Percentiles rank a stretch among this genome's conserved stretches.
Evolutionary conservation across 2,797 vertebrate species (phyloP).

Genomic region (Cheirogaleus major): DNA sequence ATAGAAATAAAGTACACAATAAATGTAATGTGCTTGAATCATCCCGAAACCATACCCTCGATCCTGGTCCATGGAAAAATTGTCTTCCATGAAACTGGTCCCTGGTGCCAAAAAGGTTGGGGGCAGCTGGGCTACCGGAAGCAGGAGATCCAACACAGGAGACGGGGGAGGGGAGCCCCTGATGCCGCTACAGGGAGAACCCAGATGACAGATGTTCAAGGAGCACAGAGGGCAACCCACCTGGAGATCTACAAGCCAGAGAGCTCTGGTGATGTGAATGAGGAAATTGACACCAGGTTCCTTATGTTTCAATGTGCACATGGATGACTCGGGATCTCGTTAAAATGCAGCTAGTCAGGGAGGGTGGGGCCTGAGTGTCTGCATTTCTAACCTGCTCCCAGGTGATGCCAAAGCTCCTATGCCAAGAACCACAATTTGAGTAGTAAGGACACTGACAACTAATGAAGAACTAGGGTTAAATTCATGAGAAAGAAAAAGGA

Average conservation of each 20-base stretch:
- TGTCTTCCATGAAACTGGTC: too few relatives aligned
- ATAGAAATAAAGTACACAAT: too few relatives aligned
- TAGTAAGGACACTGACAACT: not conserved
- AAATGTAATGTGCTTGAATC: too few relatives aligned
- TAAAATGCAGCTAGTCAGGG: not conserved
- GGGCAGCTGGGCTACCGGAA: not conserved
- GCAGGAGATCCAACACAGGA: not conserved
- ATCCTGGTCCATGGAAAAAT: too few relatives aligned
- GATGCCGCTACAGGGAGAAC: not conserved
- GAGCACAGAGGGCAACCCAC: not conserved
- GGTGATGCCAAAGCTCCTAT: not conserved
- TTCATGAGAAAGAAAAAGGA: not conserved
- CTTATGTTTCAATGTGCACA: not conserved
- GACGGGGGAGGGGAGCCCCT: not conserved
- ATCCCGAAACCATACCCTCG: too few relatives aligned
- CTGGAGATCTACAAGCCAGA: not conserved
- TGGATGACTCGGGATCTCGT: not conserved
- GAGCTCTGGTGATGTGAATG: not conserved
- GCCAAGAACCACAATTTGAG: not conserved
- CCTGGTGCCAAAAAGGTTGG: too few relatives aligned
- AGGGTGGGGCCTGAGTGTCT: not conserved
- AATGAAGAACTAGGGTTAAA: not conserved
- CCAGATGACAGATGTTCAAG: not conserved
- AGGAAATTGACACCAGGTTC: not conserved
- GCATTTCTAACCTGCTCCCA: not conserved